phyloP scores from a whole-genome alignment of 2,113 vertebrate species.

The Stercorarius parasiticus region DNA sequence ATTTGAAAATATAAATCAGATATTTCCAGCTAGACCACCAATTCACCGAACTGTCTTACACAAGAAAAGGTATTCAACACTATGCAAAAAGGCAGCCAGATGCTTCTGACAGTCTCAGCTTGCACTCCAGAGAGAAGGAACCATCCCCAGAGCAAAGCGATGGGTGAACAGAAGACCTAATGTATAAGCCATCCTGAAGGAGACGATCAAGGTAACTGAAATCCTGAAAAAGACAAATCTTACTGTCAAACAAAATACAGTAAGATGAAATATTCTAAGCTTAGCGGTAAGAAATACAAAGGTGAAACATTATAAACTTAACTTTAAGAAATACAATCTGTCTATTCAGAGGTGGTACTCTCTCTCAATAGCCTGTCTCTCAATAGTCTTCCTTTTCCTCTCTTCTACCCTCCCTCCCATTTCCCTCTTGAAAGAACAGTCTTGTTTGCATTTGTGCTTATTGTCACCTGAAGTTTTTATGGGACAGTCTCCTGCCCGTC shows the following conservation, averaged over 20 bases:
- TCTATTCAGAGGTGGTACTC: not conserved
- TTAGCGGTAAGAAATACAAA: not conserved
- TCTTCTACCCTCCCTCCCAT: not conserved
- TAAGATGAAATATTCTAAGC: not conserved
- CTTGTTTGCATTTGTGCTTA: not conserved
- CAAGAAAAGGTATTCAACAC: not conserved
- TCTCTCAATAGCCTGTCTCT: not conserved
- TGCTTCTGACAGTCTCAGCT: not conserved
- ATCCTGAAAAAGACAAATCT: not conserved
- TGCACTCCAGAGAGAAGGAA: not conserved
- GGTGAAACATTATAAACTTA: not conserved
- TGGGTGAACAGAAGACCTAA: not conserved
- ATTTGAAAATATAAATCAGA: not conserved
- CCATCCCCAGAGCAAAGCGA: not conserved
- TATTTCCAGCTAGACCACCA: not conserved
- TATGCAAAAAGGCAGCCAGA: not conserved
- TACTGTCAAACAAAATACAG: not conserved
- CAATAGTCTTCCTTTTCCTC: not conserved
- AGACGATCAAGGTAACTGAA: not conserved
- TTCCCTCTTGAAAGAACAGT: not conserved
- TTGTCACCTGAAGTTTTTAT: not conserved
- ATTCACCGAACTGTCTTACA: not conserved
- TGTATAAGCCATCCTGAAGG: not conserved
- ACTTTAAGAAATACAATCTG: not conserved
- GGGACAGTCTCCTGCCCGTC: not conserved